These are phyloP conservation scores for Eristalis arbustorum DNA, from an alignment of 2,888 invertebrate species.

Conservation along the genomic window DNA sequence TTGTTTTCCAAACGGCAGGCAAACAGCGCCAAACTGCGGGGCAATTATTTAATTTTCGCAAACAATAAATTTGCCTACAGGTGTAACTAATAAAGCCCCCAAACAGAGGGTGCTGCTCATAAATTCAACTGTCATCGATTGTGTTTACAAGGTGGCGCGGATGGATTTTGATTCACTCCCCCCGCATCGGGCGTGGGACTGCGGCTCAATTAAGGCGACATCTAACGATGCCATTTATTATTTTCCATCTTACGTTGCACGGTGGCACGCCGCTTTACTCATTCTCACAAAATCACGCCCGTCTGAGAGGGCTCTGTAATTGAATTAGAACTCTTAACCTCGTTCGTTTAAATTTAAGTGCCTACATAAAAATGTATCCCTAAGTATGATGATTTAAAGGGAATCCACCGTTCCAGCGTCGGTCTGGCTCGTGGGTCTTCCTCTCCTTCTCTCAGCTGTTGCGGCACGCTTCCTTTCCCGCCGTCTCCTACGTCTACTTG, in stretches of 20 bases:
- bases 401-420: neutral
- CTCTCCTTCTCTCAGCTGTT: neutral
- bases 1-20: neutral
- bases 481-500: neutral
- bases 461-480: neutral
- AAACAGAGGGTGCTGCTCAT: conserved; percentile 6
- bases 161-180: conserved; percentile 7
- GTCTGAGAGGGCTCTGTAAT: conserved; percentile 38
- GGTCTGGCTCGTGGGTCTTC: conserved; percentile 9
- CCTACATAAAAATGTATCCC: conserved; percentile 46
- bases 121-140: conserved; percentile 16
- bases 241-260: too few relatives aligned
- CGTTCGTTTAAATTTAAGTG: conserved; percentile 55
- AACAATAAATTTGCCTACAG: conserved; percentile 40
- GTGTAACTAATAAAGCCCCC: conserved; percentile 10
- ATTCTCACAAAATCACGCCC: conserved; percentile 12
- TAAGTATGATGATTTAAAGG: conserved; percentile 33
- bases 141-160: conserved; percentile 12
- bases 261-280: neutral
- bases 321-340: conserved; percentile 47
- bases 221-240: too few relatives aligned
- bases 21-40: neutral
- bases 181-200: neutral
- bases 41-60: conserved; percentile 20
- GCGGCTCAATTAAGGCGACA: conserved; percentile 2